Evolutionary conservation across 1,140 invertebrate genomes (phyloP).

Genomic region (Drosophila arizonae): DNA sequence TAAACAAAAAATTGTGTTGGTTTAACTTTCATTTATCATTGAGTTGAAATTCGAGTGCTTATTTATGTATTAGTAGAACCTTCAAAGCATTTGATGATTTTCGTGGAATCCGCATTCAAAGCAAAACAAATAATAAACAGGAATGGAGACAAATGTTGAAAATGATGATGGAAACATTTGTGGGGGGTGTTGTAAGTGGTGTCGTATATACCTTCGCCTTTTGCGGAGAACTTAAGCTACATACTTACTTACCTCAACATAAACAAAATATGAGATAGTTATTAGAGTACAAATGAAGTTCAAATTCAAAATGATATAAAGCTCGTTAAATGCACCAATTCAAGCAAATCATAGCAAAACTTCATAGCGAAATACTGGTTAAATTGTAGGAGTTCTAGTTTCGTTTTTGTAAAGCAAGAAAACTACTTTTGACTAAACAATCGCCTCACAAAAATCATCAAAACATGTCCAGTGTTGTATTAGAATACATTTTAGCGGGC

Average conservation of each 20-base stretch:
- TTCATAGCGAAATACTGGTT: constrained; percentile 40
- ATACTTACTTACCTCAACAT: constrained; percentile 63
- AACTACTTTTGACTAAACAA: constrained; percentile 72
- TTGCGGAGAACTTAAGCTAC: constrained; percentile 30
- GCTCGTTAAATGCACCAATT: constrained; percentile 18
- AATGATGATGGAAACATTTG: constrained; percentile 55
- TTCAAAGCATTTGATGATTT: constrained; percentile 77
- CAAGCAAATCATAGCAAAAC: constrained; percentile 35
- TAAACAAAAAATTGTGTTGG: not conserved
- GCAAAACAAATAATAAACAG: constrained; percentile 20
- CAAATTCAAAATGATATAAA: constrained; percentile 24
- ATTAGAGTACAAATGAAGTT: constrained; percentile 20
- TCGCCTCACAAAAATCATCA: constrained; percentile 79
- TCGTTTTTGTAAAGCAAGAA: constrained; percentile 17
- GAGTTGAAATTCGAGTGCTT: constrained; percentile 21
- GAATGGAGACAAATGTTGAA: constrained; percentile 8
- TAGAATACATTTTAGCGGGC: constrained; percentile 3
- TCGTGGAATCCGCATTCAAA: constrained; percentile 58
- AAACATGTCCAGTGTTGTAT: constrained; percentile 49
- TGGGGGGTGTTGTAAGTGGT: constrained; percentile 39
- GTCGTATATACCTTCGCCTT: constrained; percentile 43
- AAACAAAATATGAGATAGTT: constrained; percentile 42
- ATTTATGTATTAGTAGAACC: constrained; percentile 30
- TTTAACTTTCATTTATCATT: constrained; percentile 4
- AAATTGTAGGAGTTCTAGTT: not conserved